Percentiles rank a stretch among this genome's conserved stretches.
phyloP scores from a whole-genome alignment of 64 coral and sea anemone genomes.

The Montipora cactus region DNA sequence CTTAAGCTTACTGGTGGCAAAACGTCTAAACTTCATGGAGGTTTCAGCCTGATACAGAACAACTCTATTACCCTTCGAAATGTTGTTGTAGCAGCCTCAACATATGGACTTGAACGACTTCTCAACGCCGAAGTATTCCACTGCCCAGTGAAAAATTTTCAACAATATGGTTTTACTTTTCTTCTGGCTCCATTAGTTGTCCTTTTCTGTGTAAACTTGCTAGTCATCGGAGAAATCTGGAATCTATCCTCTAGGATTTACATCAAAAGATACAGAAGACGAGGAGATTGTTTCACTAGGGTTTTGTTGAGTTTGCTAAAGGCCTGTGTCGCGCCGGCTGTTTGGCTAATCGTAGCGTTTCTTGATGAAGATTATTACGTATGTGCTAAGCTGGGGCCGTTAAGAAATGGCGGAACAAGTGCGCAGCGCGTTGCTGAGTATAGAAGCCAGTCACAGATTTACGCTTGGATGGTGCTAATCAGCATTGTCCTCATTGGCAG shows the following conservation, averaged over 20 bases:
- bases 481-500: neutral
- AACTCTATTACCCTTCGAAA: slow-evolving; percentile 58
- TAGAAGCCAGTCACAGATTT: slow-evolving; percentile 15
- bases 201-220: slow-evolving; percentile 34
- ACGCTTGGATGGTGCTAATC: slow-evolving; percentile 5
- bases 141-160: slow-evolving; percentile 34
- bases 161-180: slow-evolving; percentile 38
- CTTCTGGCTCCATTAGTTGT: slow-evolving; percentile 32
- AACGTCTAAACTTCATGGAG: neutral
- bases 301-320: slow-evolving; percentile 12
- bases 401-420: neutral
- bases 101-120: slow-evolving; percentile 53
- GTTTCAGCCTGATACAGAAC: slow-evolving; percentile 27
- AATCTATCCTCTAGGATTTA: slow-evolving; percentile 24
- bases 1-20: neutral
- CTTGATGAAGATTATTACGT: slow-evolving; percentile 37
- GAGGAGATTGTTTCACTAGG: slow-evolving; percentile 19
- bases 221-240: slow-evolving; percentile 64
- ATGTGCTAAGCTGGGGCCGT: slow-evolving; percentile 10
- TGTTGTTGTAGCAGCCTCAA: slow-evolving; percentile 1
- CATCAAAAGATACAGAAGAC: slow-evolving; percentile 30
- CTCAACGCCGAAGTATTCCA: slow-evolving; percentile 33
- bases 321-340: slow-evolving; percentile 23
- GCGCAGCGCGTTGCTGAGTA: neutral
- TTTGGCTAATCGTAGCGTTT: slow-evolving; percentile 14